phyloP scores from a whole-genome alignment of 2,113 vertebrate species.

The Spea bombifrons region DNA sequence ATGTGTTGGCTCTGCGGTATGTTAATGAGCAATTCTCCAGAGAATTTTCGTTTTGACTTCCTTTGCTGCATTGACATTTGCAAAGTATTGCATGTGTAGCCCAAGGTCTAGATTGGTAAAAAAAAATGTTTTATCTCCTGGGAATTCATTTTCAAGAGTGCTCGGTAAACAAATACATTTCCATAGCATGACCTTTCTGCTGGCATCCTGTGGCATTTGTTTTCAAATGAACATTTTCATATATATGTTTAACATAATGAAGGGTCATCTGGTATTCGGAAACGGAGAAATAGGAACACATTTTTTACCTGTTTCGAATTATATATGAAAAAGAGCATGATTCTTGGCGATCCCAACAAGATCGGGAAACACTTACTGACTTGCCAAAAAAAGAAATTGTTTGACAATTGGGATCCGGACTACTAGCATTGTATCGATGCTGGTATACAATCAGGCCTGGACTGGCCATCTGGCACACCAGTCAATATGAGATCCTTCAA shows the following conservation, averaged over 20 bases:
- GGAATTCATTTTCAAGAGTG: background rate
- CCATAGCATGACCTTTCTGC: slow-evolving; percentile 29
- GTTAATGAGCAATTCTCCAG: slow-evolving; percentile 20
- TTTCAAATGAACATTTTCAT: slow-evolving; percentile 7
- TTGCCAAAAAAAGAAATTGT: too few relatives aligned
- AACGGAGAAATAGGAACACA: too few relatives aligned
- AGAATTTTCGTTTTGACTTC: slow-evolving; percentile 5
- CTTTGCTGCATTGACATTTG: slow-evolving; percentile 26
- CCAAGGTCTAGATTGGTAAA: slow-evolving; percentile 3
- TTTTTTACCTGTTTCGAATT: too few relatives aligned
- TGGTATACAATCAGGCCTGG: too few relatives aligned
- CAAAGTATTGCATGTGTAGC: slow-evolving; percentile 22
- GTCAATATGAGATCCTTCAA: too few relatives aligned
- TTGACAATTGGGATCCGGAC: too few relatives aligned
- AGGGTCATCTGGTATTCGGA: too few relatives aligned
- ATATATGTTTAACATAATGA: background rate
- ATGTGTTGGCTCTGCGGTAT: slow-evolving; percentile 12
- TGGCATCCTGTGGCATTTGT: slow-evolving; percentile 13
- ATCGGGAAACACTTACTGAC: too few relatives aligned
- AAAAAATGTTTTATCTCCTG: slow-evolving; percentile 11
- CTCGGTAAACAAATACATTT: slow-evolving; percentile 6
- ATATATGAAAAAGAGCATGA: too few relatives aligned
- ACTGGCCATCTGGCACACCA: too few relatives aligned
- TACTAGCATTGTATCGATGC: too few relatives aligned
- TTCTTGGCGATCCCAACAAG: too few relatives aligned